phyloP scores from a whole-genome alignment of 2,113 vertebrate species.

The Oryzias melastigma region DNA sequence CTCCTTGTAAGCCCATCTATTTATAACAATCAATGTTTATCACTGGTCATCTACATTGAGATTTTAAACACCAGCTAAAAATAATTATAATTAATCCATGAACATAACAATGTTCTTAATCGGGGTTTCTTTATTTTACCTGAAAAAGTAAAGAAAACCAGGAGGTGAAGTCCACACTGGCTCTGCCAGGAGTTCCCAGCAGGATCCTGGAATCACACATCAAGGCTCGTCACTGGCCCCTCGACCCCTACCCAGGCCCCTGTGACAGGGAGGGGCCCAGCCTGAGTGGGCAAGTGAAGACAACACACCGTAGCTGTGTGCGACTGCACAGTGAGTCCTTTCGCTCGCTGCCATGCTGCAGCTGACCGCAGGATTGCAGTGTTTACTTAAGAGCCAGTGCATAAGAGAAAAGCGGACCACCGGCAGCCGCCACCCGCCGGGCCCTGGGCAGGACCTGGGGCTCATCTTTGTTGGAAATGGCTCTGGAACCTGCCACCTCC shows the following conservation, averaged over 20 bases:
- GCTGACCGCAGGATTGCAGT: conserved; percentile 79
- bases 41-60: too few relatives aligned
- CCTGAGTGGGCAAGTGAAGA: conserved; percentile 63
- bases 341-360: conserved; percentile 76
- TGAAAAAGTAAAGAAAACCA: conserved; percentile 32
- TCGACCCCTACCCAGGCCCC: conserved; percentile 64
- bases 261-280: conserved; percentile 57
- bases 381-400: conserved; percentile 83
- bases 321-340: conserved; percentile 79
- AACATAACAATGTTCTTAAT: conserved; percentile 45
- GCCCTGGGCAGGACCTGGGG: conserved; percentile 69
- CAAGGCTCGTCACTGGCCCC: conserved; percentile 65
- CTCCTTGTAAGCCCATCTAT: too few relatives aligned
- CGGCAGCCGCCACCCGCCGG: conserved; percentile 74
- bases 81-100: conserved; percentile 14
- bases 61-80: neutral
- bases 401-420: conserved; percentile 83
- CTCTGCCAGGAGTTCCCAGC: conserved; percentile 67
- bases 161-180: conserved; percentile 53
- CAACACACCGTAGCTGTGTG: conserved; percentile 78
- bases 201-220: conserved; percentile 68
- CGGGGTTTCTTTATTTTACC: conserved; percentile 32
- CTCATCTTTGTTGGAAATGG: conserved; percentile 83
- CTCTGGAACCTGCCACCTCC: conserved; percentile 70
- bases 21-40: too few relatives aligned